Conservation (phyloP, 2,888 invertebrate genomes). For the Diarsia dahlii region DNA sequence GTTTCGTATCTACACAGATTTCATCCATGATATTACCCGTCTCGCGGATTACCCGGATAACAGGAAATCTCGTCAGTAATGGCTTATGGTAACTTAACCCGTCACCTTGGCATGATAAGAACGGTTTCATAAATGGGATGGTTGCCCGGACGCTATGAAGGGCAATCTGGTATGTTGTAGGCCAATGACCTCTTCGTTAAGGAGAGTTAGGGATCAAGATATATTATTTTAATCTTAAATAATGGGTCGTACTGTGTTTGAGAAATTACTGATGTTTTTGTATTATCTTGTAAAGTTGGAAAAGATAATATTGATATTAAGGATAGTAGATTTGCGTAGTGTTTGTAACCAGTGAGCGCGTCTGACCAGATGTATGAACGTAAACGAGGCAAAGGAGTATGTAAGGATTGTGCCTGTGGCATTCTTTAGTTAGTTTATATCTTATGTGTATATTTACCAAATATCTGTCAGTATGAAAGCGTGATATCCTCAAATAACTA, state of each 20-base stretch:
- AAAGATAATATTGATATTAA: neutral
- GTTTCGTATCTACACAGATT: neutral
- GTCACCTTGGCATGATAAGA: conserved; percentile 49
- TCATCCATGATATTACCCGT: conserved; percentile 6
- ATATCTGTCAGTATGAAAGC: too few species aligned
- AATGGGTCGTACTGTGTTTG: neutral
- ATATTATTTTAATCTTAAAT: conserved; percentile 16
- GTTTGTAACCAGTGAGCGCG: neutral
- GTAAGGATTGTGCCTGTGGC: neutral
- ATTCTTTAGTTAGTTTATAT: too few species aligned
- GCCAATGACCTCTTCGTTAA: conserved; percentile 1
- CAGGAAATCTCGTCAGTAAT: conserved; percentile 63
- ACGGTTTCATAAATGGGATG: conserved; percentile 37
- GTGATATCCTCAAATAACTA: neutral
- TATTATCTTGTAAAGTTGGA: neutral
- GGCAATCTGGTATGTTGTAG: conserved; percentile 12
- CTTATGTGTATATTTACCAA: too few species aligned
- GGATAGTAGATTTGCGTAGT: neutral
- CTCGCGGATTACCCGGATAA: conserved; percentile 57
- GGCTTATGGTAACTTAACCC: conserved; percentile 63
- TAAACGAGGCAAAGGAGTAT: neutral
- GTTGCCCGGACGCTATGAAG: neutral
- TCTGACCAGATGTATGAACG: neutral
- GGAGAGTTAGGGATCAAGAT: neutral
- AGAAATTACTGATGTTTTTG: neutral